Evolutionary conservation across 2,797 vertebrate genomes (phyloP), one percentile per base, ranked within the genome.

Genomic region (Xenopus petersii): DNA sequence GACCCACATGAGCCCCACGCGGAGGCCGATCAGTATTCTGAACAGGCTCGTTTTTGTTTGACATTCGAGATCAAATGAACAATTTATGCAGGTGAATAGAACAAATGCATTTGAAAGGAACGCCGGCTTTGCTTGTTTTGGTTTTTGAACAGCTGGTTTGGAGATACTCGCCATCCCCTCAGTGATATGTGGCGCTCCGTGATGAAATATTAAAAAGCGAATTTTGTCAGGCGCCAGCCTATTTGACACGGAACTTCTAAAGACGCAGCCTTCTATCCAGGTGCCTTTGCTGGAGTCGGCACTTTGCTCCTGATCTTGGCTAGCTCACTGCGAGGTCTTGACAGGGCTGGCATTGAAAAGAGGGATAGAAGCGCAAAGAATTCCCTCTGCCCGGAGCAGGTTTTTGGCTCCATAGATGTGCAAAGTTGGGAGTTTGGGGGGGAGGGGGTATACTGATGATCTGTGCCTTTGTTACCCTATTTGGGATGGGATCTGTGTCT

Each of bases 241-340:
- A 48, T 33, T 17, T 78, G 76, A 78, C 75, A 78, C 70, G 5
- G 70, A 78, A 78, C 75, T 78, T 78, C 75, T 78, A 70, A 78
- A 78, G 75, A 69, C 60, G 9, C 75, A 17, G 33, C 60, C 66
- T 63, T 59, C 65, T 11, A 73, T 74, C 67, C 76, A 78, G 76
- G 76, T 73, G 76, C 76, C 71, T 64, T 70, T 73, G 63, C 76
- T 48, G 71, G 71, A 73, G 66, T 78, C 66, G 69, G 71, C 70
- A 67, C 42, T 73, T 72, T 55, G 66, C 76, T 70, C 71, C 71
- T 73, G 61, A 78, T 78, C 76, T 78, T 78, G 76, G 76, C 76
- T 64, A 26, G 51, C 47, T 4, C 46, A 65, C 17, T 65, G 16
- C 54, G n/a, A 74, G 70, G 73, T 74, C 65, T 70, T 78, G 76